Percentiles rank a stretch among this genome's conserved stretches.
Conservation (phyloP, 2,113 vertebrate genomes). For the Plestiodon gilberti region DNA sequence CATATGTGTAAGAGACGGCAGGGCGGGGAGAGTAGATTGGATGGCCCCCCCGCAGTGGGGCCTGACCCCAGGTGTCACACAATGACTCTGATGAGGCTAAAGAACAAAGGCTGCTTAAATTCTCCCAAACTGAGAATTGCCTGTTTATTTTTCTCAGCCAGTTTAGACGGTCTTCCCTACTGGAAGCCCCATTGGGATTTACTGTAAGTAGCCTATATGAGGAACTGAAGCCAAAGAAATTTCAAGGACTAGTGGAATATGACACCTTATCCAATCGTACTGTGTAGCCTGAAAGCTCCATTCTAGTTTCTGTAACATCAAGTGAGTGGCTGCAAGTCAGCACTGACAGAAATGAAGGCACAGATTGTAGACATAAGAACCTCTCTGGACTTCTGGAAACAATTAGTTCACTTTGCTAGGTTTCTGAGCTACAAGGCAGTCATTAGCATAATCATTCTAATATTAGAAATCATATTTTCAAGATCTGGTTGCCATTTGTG, state of each 20-base stretch:
- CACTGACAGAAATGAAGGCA: background rate
- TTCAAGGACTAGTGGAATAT: background rate
- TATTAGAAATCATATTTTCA: background rate
- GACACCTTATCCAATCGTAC: background rate
- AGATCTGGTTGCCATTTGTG: background rate
- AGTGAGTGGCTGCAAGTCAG: background rate
- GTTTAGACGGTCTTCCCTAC: too few species aligned
- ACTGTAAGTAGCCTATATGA: background rate
- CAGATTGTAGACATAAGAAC: too few species aligned
- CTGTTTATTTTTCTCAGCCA: too few species aligned
- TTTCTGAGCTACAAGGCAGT: background rate
- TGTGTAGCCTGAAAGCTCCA: background rate
- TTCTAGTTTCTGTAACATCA: background rate
- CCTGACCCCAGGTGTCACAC: too few species aligned
- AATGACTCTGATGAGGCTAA: too few species aligned
- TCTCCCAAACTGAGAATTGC: too few species aligned
- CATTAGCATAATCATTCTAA: constrained; percentile 1
- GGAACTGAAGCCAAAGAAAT: background rate
- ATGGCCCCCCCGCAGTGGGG: too few species aligned
- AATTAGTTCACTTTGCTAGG: background rate
- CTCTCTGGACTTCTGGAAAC: background rate
- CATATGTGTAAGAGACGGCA: too few species aligned
- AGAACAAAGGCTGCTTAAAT: too few species aligned
- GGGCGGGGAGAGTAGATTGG: too few species aligned
- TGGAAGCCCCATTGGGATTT: background rate